Base-by-base conservation (phyloP, 2,888 invertebrate genomes). In the Lithophane socia region DNA sequence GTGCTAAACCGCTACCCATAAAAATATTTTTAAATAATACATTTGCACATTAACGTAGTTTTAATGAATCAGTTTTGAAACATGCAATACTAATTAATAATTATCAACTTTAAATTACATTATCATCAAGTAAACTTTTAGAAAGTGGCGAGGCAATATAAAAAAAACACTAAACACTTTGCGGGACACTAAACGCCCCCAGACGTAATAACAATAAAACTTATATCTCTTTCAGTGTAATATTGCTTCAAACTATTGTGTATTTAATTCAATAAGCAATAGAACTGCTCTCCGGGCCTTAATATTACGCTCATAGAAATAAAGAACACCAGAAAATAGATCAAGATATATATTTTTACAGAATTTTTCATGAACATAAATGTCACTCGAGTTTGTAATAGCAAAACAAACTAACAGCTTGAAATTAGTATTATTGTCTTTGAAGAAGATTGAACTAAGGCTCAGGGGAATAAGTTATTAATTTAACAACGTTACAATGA, bases 371-470 rank as follows among this genome's bases (percentile, higher is more conserved):
- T 21, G 13, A 18, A 21, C 2, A 29, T 54, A 70, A 12, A 24
- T 24, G 24, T 16, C 10, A 71, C 7, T 21, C 8, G 13, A 24
- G 12, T 29, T 16, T 60, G 47, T 18, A 18, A 58, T n/a, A 29
- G 29, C 72, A 24, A 18, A n/a, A 16, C n/a, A 29, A 70, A 18
- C 9, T 13, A 29, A 37, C 12, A 8, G 37, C 47, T 73, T 47
- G 16, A 64, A 58, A 12, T 29, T 65, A 47, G 21, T 60, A 60
- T 60, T 65, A 42, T n/a, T 24, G 21, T 67, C 52, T 75, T 44
- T 56, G n/a, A 80, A 67, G 21, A 54, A 67, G 21, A 60, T 80
- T 80, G 58, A 74, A 69, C 80, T 47, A 60, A 56, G 24, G 24
- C 60, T 21, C 29, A 29, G 29, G 29, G 29, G 29, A 0, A 0